Base-by-base conservation (phyloP, 1,140 invertebrate species). In the Drosophila subpulchrella region DNA sequence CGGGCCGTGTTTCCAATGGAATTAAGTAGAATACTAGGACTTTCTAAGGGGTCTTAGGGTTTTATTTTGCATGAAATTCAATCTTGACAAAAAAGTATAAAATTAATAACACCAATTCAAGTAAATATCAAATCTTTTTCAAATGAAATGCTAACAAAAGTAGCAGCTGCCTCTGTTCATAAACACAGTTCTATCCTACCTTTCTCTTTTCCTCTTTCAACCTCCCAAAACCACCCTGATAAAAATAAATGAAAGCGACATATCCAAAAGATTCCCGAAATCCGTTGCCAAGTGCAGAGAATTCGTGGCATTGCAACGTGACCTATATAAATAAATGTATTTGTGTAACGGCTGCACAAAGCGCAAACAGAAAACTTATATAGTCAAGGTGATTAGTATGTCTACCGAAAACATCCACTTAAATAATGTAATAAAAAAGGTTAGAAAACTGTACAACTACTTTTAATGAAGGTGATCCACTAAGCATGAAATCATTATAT, bases 221-320 rank as follows among this genome's bases (percentile, higher is more conserved):
- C 24, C 62, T 47, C 67, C 53, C 30, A 13, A 50, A 71, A 30
- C 65, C 65, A 71, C 67, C 67, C 67, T 58, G 30, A 47, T 44
- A 62, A 50, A 38, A 39, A 62, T 15, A 48, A 36, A 57, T n/a
- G 34, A 67, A 62, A 38, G 39, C 6, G 38, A 30, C 46, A 24
- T 57, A 70, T 42, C 1, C 27, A 15, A 44, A 68, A 12, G 30
- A n/a, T 11, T 46, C 20, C 63, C 62, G 8, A 56, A 56, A 68
- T 71, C 44, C 63, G 60, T 55, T 55, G 60, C 67, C 50, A 68
- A 48, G 67, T 66, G 48, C 50, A 46, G 17, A 48, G 42, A 56
- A 55, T 11, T 66, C 48, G 17, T 24, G 62, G 20, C 51, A 70
- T 70, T 71, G 67, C 67, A 70, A 57, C 34, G 36, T 71, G 67